Evolutionary conservation across 2,113 vertebrate species (phyloP), one percentile per base, ranked within the genome.

Genomic region (Odontophorus gujanensis): DNA sequence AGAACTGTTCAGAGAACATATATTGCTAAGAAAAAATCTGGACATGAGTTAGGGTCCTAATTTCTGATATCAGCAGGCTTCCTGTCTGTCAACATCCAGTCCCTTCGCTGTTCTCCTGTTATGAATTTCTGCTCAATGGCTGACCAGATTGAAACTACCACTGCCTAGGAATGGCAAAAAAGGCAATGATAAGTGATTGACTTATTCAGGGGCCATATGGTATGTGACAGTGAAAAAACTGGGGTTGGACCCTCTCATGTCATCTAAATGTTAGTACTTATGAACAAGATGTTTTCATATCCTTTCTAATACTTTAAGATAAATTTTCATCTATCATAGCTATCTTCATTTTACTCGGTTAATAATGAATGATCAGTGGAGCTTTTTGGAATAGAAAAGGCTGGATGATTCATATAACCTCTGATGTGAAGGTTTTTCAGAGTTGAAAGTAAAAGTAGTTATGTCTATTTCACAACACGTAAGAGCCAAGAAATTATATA

Each of bases 301-400:
- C 86, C 87, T 95, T 97, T 92, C 92, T 97, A 94, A 96, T 94
- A 73, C 74, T 95, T 94, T 62, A 66, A 90, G 85, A 63, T 62
- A 72, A 72, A 92, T 93, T 80, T 91, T 81, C 73, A 93, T 96
- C 95, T 85, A 90, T 95, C 78, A 85, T 85, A 74, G 87, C 87
- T 96, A 75, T 89, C 92, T 96, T 97, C 89, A 91, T 97, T 97
- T 97, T 95, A 85, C 81, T 89, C 80, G 76, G 88, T 96, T 95
- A 96, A 96, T 94, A 95, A 97, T 95, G 90, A 95, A 96, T 89
- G 96, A 97, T 94, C 94, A 92, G 93, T 71, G 13, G 92, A 93
- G 91, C 73, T 72, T 89, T 93, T 96, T 94, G 81, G 48, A 95
- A 74, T 61, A 81, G 94, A 78, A 96, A 93, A 85, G 84, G 62